Conservation (phyloP, 2,888 invertebrate genomes). For the Nomada lathburiana region DNA sequence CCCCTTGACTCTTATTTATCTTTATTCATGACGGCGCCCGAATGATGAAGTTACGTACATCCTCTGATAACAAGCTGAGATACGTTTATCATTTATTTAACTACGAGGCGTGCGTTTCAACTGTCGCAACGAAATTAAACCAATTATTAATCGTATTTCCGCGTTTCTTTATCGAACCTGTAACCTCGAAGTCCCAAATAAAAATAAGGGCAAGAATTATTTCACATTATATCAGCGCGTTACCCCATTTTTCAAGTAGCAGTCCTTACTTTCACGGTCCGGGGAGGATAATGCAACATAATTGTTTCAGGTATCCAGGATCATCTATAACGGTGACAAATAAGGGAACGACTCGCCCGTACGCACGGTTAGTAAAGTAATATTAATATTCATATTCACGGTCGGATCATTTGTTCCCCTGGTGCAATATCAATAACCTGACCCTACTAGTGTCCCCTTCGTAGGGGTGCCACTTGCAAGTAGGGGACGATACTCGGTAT, state of each 20-base stretch:
- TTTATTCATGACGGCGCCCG: conserved; percentile 11
- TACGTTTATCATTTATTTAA: conserved; percentile 15
- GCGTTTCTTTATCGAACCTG: not conserved
- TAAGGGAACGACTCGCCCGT: conserved; percentile 31
- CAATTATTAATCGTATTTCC: too few relatives aligned
- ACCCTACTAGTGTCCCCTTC: conserved; percentile 63
- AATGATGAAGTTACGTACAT: conserved; percentile 23
- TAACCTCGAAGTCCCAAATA: too few relatives aligned
- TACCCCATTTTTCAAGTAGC: not conserved
- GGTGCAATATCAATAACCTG: conserved; percentile 81
- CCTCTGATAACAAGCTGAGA: conserved; percentile 3
- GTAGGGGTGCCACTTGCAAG: conserved; percentile 60
- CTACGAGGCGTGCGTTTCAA: too few relatives aligned
- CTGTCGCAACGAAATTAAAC: not conserved
- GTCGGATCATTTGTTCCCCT: conserved; percentile 76
- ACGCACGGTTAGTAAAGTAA: conserved; percentile 62
- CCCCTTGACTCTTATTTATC: conserved; percentile 23
- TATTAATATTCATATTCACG: conserved; percentile 83
- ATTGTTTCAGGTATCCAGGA: conserved; percentile 26
- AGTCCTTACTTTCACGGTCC: not conserved
- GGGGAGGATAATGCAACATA: not conserved
- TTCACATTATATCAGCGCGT: not conserved
- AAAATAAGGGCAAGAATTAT: too few relatives aligned
- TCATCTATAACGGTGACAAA: conserved; percentile 49
- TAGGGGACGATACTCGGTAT: conserved; percentile 79